Conservation (phyloP, 2,888 invertebrate genomes). For the Scaptomyza polygonia region DNA sequence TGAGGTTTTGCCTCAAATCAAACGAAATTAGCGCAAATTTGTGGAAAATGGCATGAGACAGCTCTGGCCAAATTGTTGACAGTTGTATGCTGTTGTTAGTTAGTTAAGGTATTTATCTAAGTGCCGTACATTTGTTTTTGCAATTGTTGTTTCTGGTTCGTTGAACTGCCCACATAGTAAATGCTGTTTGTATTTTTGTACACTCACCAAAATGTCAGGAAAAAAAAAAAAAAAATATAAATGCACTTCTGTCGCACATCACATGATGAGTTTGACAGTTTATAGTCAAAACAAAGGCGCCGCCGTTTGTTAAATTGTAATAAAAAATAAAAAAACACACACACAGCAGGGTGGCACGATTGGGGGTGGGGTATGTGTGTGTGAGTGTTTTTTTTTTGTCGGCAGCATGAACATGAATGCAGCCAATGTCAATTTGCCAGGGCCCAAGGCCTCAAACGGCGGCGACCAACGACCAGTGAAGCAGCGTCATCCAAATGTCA, state of each 20-base stretch:
- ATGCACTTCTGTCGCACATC: constrained; percentile 51
- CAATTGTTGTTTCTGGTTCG: constrained; percentile 28
- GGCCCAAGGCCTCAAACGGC: constrained; percentile 58
- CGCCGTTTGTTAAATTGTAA: constrained; percentile 65
- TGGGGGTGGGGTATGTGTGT: constrained; percentile 1
- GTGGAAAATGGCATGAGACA: constrained; percentile 52
- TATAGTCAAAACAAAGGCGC: constrained; percentile 75
- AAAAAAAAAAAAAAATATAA: constrained; percentile 12
- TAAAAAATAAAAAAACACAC: constrained; percentile 29
- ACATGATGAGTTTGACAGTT: constrained; percentile 71
- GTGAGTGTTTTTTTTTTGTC: constrained; percentile 25
- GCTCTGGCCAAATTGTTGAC: constrained; percentile 50
- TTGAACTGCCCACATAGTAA: constrained; percentile 41
- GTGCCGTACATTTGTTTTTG: not conserved
- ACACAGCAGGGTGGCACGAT: constrained; percentile 1
- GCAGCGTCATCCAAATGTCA: constrained; percentile 65
- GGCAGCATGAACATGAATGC: constrained; percentile 32
- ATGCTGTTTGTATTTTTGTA: constrained; percentile 6
- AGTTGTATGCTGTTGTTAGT: constrained; percentile 17
- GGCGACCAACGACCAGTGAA: constrained; percentile 33
- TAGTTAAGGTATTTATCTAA: not conserved
- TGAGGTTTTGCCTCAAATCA: constrained; percentile 58
- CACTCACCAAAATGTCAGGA: constrained; percentile 13
- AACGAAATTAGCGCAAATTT: constrained; percentile 62
- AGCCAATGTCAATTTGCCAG: constrained; percentile 72